Evolutionary conservation across 2,888 invertebrate species (phyloP).

Genomic region (Philereme transversata): DNA sequence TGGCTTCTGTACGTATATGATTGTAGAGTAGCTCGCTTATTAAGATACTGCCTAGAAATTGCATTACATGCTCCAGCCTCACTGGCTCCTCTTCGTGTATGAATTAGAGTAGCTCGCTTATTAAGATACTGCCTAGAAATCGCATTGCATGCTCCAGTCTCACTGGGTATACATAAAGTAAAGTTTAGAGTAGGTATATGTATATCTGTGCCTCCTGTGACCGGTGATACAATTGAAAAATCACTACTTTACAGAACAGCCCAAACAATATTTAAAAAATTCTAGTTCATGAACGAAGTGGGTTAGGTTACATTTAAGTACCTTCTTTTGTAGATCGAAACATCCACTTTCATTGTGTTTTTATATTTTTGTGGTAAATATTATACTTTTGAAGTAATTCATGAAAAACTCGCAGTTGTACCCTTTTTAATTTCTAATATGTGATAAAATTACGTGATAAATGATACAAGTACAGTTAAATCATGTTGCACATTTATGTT

Average conservation of each 20-base stretch:
- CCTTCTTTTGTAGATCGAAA: not conserved
- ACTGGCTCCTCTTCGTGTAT: no score
- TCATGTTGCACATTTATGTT: constrained; percentile 22
- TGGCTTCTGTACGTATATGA: no score
- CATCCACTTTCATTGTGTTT: not conserved
- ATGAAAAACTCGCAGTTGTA: constrained; percentile 10
- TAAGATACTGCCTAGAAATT: no score
- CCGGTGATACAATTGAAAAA: not conserved
- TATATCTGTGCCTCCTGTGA: constrained; percentile 3
- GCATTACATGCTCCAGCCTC: no score
- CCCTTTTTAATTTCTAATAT: constrained; percentile 16
- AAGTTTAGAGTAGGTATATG: no score
- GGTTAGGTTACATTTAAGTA: not conserved
- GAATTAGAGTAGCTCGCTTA: no score
- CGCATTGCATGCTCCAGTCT: no score
- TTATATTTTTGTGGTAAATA: not conserved
- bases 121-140: no score
- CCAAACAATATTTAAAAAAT: not conserved
- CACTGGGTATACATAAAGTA: no score
- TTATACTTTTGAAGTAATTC: constrained; percentile 1
- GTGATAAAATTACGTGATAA: constrained; percentile 23
- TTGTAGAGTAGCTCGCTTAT: no score
- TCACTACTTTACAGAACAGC: not conserved
- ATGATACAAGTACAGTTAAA: constrained; percentile 25
- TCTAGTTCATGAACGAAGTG: constrained; percentile 1